Evolutionary conservation across 2,888 invertebrate genomes (phyloP).

Genomic region (Acleris literana): DNA sequence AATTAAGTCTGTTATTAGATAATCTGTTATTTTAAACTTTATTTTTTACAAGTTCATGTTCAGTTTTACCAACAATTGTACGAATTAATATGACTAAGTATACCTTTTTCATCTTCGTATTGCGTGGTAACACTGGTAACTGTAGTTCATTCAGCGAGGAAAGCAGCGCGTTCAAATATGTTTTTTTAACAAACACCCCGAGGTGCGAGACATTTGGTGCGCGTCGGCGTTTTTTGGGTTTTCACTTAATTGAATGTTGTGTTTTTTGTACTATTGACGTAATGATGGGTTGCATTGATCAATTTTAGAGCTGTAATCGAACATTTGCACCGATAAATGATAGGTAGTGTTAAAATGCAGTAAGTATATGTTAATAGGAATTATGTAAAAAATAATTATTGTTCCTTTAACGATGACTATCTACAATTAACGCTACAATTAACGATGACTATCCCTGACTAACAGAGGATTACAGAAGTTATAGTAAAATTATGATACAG

Average conservation of each 20-base stretch:
- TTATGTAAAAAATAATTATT: not conserved
- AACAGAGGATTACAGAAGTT: too few species aligned
- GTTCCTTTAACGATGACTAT: not conserved
- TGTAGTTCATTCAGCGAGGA: not conserved
- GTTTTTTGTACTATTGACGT: slow-evolving; percentile 26
- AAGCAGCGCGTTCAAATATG: slow-evolving; percentile 2
- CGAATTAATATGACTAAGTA: too few species aligned
- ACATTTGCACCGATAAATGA: slow-evolving; percentile 24
- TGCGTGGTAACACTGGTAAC: too few species aligned
- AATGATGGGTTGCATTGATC: slow-evolving; percentile 29
- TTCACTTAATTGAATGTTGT: slow-evolving; percentile 30
- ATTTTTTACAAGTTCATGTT: too few species aligned
- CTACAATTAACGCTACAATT: too few species aligned
- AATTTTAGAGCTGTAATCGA: slow-evolving; percentile 26
- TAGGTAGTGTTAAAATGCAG: slow-evolving; percentile 11
- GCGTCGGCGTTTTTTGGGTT: slow-evolving; percentile 37
- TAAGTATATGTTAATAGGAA: not conserved
- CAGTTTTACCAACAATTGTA: too few species aligned
- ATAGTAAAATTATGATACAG: too few species aligned
- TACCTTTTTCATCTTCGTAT: too few species aligned
- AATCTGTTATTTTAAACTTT: too few species aligned
- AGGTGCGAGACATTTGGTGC: slow-evolving; percentile 68
- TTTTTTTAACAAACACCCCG: slow-evolving; percentile 50
- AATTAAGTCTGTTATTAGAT: too few species aligned
- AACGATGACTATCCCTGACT: too few species aligned